phyloP scores from a whole-genome alignment of 2,113 vertebrate species.

The Thymallus thymallus region DNA sequence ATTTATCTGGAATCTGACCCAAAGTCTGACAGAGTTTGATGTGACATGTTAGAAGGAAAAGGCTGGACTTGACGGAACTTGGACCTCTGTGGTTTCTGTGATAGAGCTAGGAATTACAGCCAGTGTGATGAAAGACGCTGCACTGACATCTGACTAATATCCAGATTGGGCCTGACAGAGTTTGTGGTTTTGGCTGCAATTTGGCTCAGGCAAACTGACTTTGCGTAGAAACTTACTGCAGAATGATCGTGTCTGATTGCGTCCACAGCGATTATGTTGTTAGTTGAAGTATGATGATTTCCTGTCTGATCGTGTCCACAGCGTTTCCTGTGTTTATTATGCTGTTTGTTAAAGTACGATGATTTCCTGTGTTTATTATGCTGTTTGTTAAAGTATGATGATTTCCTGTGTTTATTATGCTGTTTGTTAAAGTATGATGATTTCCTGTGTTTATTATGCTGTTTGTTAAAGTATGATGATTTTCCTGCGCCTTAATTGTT shows the following conservation, averaged over 20 bases:
- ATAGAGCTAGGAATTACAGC: constrained; percentile 64
- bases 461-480: neutral
- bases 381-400: too few relatives aligned
- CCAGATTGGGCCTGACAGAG: neutral
- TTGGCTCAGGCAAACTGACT: neutral
- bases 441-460: too few relatives aligned
- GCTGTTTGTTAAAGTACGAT: too few relatives aligned
- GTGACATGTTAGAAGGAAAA: constrained; percentile 68
- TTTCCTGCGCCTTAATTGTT: neutral
- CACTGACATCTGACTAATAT: constrained; percentile 30
- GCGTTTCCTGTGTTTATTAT: too few relatives aligned
- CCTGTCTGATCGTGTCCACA: too few relatives aligned
- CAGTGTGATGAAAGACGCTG: constrained; percentile 45
- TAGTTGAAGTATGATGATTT: neutral
- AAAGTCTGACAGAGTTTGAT: constrained; percentile 66
- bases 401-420: too few relatives aligned
- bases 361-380: too few relatives aligned
- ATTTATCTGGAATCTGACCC: constrained; percentile 14
- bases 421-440: too few relatives aligned
- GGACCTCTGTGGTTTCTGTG: constrained; percentile 56
- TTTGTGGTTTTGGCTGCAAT: neutral
- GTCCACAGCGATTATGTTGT: too few relatives aligned
- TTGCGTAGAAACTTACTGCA: neutral
- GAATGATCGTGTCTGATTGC: too few relatives aligned
- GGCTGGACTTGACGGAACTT: constrained; percentile 65